phyloP scores from a whole-genome alignment of 2,113 vertebrate genomes.

The Oceanodroma tethys region DNA sequence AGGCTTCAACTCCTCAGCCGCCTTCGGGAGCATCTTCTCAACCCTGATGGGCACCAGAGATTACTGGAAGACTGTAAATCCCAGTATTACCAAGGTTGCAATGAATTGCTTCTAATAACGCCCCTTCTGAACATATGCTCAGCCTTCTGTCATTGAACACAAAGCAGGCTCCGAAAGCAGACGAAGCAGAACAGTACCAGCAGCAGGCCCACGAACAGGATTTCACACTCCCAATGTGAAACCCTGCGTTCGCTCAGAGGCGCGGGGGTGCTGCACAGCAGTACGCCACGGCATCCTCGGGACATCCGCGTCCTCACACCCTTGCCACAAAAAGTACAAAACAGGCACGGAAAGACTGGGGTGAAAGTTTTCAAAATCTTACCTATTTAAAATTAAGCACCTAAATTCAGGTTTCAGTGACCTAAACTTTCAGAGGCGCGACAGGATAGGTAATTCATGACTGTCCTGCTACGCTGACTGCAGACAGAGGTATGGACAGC shows the following conservation, averaged over 20 bases:
- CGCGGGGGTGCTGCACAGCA: not conserved
- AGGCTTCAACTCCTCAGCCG: not conserved
- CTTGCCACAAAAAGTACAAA: not conserved
- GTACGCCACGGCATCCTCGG: accelerated
- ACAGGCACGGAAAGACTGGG: not conserved
- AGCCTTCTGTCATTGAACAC: not conserved
- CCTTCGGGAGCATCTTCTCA: not conserved
- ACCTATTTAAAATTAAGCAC: not conserved
- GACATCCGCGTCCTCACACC: not conserved
- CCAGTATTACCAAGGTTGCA: not conserved
- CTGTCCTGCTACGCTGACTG: too few species aligned
- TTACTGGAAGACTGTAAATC: not conserved
- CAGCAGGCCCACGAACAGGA: not conserved
- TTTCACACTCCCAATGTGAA: not conserved
- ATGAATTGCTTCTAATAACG: not conserved
- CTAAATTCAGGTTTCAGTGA: not conserved
- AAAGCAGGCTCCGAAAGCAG: not conserved
- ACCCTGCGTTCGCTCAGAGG: not conserved
- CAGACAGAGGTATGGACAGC: not conserved
- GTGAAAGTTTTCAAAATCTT: not conserved
- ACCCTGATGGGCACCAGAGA: not conserved
- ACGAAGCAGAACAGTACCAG: not conserved
- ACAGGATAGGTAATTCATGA: not conserved
- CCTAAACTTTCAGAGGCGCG: not conserved
- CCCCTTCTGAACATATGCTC: not conserved